These are phyloP conservation scores for Osmerus eperlanus DNA, from an alignment of 2,113 vertebrate species.

Conservation along the genomic window DNA sequence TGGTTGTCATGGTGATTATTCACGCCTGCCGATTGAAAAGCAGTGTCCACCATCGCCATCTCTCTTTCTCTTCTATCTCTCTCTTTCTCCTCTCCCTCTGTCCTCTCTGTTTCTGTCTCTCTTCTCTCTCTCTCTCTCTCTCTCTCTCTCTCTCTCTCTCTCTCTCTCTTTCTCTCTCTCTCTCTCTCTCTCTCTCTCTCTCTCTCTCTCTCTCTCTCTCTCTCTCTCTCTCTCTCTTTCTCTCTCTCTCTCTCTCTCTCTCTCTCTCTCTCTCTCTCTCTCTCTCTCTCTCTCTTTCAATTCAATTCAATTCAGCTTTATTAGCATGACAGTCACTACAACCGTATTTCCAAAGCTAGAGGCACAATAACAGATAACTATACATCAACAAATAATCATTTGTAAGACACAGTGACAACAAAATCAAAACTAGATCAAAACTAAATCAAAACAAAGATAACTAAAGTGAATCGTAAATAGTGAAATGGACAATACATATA, in stretches of 20 bases:
- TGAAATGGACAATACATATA: too few species aligned
- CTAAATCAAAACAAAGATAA: too few species aligned
- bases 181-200: not conserved
- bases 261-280: not conserved
- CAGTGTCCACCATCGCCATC: not conserved
- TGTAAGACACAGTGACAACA: too few species aligned
- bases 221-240: not conserved
- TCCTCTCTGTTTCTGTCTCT: not conserved
- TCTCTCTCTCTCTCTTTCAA: not conserved
- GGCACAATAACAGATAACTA: too few species aligned
- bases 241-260: constrained; percentile 1
- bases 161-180: not conserved
- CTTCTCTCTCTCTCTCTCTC: not conserved
- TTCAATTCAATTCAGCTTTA: too few species aligned
- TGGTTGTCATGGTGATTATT: constrained; percentile 75
- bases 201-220: constrained; percentile 6
- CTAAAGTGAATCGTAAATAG: too few species aligned
- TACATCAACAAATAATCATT: too few species aligned
- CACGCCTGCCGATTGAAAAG: constrained; percentile 57
- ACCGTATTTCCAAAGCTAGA: too few species aligned
- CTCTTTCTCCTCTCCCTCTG: not conserved
- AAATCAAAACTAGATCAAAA: too few species aligned
- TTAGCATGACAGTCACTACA: too few species aligned
- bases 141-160: not conserved
- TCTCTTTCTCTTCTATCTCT: constrained; percentile 2